Percentiles rank a stretch among this genome's conserved stretches.
Evolutionary conservation across 1,140 invertebrate genomes (phyloP).

Genomic region (Parasteatoda tepidariorum): DNA sequence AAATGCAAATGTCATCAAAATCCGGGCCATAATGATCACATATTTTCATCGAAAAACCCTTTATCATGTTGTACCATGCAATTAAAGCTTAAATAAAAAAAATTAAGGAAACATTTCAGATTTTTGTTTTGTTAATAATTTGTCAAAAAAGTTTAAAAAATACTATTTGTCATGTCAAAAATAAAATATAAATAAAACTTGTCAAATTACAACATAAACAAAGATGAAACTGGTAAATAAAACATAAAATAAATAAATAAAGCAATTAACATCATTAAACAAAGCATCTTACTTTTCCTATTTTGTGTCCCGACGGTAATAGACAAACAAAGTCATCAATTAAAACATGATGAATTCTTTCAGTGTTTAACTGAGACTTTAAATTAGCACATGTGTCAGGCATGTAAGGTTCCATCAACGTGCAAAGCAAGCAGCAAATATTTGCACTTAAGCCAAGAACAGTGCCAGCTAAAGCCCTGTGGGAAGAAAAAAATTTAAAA

Average conservation of each 20-base stretch:
- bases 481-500: slow-evolving; percentile 44
- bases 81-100: no score
- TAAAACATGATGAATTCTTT: neutral
- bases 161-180: neutral
- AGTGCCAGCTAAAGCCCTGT: slow-evolving; percentile 77
- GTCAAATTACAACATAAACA: neutral
- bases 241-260: neutral
- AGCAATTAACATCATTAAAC: neutral
- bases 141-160: no score
- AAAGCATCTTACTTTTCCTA: slow-evolving; percentile 78
- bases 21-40: no score
- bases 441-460: slow-evolving; percentile 90
- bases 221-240: neutral
- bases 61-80: no score
- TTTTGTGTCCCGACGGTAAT: slow-evolving; percentile 83
- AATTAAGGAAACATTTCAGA: no score
- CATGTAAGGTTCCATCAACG: slow-evolving; percentile 92
- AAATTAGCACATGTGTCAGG: slow-evolving; percentile 81
- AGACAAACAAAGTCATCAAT: slow-evolving; percentile 75
- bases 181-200: neutral
- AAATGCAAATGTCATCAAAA: no score
- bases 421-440: slow-evolving; percentile 83
- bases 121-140: no score
- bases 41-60: no score
- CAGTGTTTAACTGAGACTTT: slow-evolving; percentile 78